These are phyloP conservation scores for Smutsia gigantea DNA, from an alignment of 2,797 vertebrate genomes.

Conservation along the genomic window DNA sequence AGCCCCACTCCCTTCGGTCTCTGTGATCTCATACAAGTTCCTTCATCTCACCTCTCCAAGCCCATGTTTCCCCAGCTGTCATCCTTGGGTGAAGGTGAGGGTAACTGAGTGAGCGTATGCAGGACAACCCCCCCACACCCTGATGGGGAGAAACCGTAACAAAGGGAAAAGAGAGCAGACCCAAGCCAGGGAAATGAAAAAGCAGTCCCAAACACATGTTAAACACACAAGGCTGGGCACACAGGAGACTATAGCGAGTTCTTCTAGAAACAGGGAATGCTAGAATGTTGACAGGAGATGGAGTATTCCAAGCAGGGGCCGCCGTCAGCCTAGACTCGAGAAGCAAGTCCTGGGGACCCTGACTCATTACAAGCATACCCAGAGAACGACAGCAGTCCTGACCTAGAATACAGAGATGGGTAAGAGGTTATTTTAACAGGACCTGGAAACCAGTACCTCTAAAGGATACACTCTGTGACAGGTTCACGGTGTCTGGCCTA, in stretches of 20 bases:
- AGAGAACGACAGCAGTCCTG: background rate
- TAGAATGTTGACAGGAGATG: background rate
- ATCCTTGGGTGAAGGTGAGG: background rate
- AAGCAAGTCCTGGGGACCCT: no score
- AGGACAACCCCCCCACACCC: background rate
- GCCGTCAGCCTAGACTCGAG: background rate
- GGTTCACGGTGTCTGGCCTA: background rate
- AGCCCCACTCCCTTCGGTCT: background rate
- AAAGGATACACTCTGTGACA: background rate
- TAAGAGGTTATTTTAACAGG: background rate
- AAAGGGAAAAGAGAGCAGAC: background rate
- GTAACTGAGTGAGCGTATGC: background rate
- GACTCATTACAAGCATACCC: background rate
- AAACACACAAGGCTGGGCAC: background rate
- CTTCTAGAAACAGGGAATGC: background rate
- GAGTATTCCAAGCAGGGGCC: background rate
- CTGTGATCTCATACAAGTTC: background rate
- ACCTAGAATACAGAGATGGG: background rate
- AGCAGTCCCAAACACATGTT: background rate
- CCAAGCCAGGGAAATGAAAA: background rate
- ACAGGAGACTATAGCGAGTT: background rate
- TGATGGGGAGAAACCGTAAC: background rate
- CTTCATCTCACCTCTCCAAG: background rate
- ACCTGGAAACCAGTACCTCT: background rate
- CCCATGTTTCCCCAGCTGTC: background rate